Evolutionary conservation across 2,113 vertebrate genomes (phyloP).

Genomic region (Rhabdomys dilectus): DNA sequence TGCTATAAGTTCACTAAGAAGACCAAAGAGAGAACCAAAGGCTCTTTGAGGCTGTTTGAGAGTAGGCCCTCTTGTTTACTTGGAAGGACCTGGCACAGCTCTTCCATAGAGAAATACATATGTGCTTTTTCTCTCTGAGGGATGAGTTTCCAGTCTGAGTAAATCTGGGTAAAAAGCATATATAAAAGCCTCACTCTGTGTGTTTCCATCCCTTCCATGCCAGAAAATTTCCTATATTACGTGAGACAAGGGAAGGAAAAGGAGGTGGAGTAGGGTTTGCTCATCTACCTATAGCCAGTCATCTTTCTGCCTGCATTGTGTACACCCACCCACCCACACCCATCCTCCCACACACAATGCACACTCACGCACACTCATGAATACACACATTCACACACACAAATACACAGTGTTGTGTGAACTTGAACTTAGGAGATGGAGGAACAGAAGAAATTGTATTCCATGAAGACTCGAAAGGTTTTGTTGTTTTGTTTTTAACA

Average conservation of each 20-base stretch:
- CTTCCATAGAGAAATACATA: not conserved
- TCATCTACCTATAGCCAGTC: not conserved
- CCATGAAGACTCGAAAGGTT: not conserved
- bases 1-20: slow-evolving; percentile 25
- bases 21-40: not conserved
- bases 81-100: not conserved
- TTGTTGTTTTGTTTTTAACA: not conserved
- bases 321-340: no score
- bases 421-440: not conserved
- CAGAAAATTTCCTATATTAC: not conserved
- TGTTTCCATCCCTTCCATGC: not conserved
- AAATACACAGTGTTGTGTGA: not conserved
- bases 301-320: not conserved
- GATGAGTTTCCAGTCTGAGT: slow-evolving; percentile 44
- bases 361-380: not conserved
- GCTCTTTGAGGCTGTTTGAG: not conserved
- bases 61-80: not conserved
- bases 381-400: not conserved
- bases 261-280: not conserved
- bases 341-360: no score
- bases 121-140: not conserved
- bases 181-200: not conserved
- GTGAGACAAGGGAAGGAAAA: not conserved
- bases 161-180: slow-evolving; percentile 29
- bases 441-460: not conserved